These are phyloP conservation scores for Tupiocoris notatus DNA, from an alignment of 2,888 invertebrate species.

Conservation along the genomic window DNA sequence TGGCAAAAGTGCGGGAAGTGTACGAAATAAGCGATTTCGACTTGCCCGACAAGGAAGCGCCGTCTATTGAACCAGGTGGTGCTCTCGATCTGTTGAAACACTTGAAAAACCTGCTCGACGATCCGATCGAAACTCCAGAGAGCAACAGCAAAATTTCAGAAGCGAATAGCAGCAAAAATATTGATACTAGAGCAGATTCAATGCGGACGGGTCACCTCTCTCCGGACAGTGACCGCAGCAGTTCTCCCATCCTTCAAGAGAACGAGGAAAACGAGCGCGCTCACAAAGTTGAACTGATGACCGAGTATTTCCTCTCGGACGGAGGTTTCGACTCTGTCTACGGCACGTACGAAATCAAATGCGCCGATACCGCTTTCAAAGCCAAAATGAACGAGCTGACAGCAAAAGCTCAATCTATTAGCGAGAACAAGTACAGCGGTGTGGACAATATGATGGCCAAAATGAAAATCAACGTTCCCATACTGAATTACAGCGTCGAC, in stretches of 20 bases:
- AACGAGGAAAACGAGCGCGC: neutral
- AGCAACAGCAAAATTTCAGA: neutral
- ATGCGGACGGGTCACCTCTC: neutral
- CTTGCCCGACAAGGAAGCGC: neutral
- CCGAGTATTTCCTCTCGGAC: constrained; percentile 19
- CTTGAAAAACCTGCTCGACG: constrained; percentile 22
- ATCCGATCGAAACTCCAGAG: neutral
- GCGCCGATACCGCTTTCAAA: constrained; percentile 6
- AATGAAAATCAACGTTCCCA: constrained; percentile 30
- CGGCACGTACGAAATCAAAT: neutral
- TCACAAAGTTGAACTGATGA: constrained; percentile 11
- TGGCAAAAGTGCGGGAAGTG: neutral
- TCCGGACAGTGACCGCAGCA: constrained; percentile 1
- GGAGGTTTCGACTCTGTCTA: constrained; percentile 12
- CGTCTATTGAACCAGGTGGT: neutral
- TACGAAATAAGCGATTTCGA: constrained; percentile 5
- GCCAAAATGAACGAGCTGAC: constrained; percentile 17
- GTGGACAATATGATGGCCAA: constrained; percentile 23
- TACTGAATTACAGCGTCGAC: constrained; percentile 28
- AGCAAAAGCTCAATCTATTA: neutral
- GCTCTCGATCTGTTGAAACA: constrained; percentile 25
- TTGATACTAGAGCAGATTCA: too few species aligned
- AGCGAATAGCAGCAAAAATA: neutral
- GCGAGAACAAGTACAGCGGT: constrained; percentile 15
- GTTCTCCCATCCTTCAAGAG: neutral